Conservation (phyloP, 2,797 vertebrate species). For the Gymnoscopelus microlampas region DNA sequence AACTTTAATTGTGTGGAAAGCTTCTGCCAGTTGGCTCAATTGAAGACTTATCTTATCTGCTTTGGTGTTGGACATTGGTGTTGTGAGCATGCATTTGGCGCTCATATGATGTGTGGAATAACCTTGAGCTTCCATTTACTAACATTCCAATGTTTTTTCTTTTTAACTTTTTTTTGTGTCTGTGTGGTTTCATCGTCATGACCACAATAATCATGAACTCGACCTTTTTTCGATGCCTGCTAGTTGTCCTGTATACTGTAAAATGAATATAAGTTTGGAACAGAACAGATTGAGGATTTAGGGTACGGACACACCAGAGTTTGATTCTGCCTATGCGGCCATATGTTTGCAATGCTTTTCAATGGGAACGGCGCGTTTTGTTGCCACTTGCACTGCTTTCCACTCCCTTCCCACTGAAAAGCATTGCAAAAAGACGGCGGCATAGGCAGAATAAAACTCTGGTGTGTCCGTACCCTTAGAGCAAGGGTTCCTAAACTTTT, state of each 20-base stretch:
- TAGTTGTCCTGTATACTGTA: slow-evolving; percentile 42
- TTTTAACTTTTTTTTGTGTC: background rate
- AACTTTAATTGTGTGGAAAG: background rate
- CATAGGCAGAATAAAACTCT: no score
- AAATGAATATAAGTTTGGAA: slow-evolving; percentile 48
- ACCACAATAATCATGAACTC: background rate
- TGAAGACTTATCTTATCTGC: background rate
- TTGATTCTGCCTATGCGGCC: no score
- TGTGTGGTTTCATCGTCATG: no score
- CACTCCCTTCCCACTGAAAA: no score
- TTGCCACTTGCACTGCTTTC: no score
- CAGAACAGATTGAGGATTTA: background rate
- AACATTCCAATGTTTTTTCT: background rate
- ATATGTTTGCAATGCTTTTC: no score
- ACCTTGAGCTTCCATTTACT: background rate
- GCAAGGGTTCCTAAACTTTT: no score
- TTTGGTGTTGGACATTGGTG: background rate
- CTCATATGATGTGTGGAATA: background rate
- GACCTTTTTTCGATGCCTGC: background rate
- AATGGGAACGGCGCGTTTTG: no score
- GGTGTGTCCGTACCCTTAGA: background rate
- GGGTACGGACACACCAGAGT: no score
- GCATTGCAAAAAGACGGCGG: no score
- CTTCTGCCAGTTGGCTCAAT: background rate
- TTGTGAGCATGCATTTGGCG: background rate